Conservation (phyloP, 2,888 invertebrate genomes). For the Philhelius pedissequus region DNA sequence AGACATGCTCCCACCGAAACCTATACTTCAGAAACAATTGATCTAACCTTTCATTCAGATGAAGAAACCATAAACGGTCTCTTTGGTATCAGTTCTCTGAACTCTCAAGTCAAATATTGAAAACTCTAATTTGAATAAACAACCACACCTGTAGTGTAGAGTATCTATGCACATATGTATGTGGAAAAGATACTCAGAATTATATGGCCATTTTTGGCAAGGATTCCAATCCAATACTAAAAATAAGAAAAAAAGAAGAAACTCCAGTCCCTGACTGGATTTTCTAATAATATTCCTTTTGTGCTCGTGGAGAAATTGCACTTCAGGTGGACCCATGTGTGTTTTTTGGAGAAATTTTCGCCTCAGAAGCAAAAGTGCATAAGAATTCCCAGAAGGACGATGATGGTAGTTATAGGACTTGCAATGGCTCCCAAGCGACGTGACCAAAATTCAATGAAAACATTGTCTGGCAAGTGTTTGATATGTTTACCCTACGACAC, state of each 20-base stretch:
- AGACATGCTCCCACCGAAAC: too few relatives aligned
- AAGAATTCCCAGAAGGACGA: conserved; percentile 4
- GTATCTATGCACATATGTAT: too few relatives aligned
- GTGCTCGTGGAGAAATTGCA: background rate
- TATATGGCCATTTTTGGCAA: background rate
- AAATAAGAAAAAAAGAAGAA: background rate
- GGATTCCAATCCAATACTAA: background rate
- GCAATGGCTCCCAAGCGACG: conserved; percentile 35
- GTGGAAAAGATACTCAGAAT: background rate
- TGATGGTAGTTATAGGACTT: background rate
- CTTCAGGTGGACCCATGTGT: conserved; percentile 31
- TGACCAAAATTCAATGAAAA: conserved; percentile 53
- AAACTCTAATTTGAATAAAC: conserved; percentile 22
- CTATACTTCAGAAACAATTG: too few relatives aligned
- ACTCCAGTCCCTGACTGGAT: conserved; percentile 29
- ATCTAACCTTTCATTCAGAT: too few relatives aligned
- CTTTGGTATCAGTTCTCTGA: background rate
- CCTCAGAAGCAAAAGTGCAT: conserved; percentile 30
- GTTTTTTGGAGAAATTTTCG: conserved; percentile 25
- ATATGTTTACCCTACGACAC: background rate
- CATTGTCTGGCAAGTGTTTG: conserved; percentile 21
- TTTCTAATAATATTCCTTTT: conserved; percentile 15
- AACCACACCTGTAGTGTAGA: too few relatives aligned
- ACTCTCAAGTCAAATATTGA: background rate
- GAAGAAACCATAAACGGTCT: too few relatives aligned